A percentile compares a stretch with the other conserved stretches of the same genome.
These are phyloP conservation scores for Mola mola DNA, from an alignment of 2,113 vertebrate species.

Conservation along the genomic window DNA sequence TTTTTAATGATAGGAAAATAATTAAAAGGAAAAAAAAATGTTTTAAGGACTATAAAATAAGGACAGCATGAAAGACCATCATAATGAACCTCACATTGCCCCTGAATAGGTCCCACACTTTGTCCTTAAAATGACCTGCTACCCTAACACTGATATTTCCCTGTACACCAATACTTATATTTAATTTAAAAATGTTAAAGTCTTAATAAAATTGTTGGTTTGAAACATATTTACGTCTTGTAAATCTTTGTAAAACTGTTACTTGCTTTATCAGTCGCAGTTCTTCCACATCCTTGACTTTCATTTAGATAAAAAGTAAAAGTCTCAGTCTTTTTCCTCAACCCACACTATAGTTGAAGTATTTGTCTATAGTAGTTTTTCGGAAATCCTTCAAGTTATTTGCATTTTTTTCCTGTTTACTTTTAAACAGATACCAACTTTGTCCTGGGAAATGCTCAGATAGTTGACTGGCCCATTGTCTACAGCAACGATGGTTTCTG, in stretches of 20 bases:
- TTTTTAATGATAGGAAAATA: conserved; percentile 14
- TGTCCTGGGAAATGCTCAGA: conserved; percentile 98
- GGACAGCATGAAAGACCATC: too few relatives aligned
- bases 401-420: conserved; percentile 30
- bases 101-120: too few relatives aligned
- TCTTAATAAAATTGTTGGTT: neutral
- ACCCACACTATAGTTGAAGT: neutral
- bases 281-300: conserved; percentile 6
- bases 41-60: neutral
- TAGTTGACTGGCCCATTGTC: conserved; percentile 99
- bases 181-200: too few relatives aligned
- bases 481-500: conserved; percentile 99
- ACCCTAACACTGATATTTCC: too few relatives aligned
- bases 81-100: too few relatives aligned
- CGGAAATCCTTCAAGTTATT: conserved; percentile 21
- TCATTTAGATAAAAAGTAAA: conserved; percentile 6
- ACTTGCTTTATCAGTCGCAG: conserved; percentile 3
- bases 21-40: neutral
- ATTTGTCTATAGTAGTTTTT: conserved; percentile 1
- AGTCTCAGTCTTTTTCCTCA: conserved; percentile 3
- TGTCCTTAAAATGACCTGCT: too few relatives aligned
- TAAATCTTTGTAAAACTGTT: neutral
- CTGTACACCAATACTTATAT: neutral
- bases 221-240: conserved; percentile 3
- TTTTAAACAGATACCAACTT: conserved; percentile 94